Evolutionary conservation across 2,797 vertebrate species (phyloP).

Genomic region (Characodon lateralis): DNA sequence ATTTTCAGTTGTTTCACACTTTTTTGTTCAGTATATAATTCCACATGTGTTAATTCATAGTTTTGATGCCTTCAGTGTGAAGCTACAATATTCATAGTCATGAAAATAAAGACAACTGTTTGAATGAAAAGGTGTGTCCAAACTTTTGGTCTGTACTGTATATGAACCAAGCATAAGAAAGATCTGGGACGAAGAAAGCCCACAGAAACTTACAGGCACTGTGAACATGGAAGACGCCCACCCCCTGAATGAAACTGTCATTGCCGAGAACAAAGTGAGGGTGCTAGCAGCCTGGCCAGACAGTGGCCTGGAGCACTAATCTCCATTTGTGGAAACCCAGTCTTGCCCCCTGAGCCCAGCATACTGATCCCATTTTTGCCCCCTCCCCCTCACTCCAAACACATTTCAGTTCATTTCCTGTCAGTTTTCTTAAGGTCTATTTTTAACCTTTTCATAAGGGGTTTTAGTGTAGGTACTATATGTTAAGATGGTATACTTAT

Average conservation of each 20-base stretch:
- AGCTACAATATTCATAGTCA: too few relatives aligned
- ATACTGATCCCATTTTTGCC: conserved; percentile 24
- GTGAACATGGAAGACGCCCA: conserved; percentile 53
- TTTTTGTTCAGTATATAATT: too few relatives aligned
- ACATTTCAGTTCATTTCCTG: conserved; percentile 13
- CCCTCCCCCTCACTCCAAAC: conserved; percentile 12
- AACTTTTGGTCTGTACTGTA: too few relatives aligned
- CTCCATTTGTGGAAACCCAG: conserved; percentile 63
- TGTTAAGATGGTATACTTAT: not conserved
- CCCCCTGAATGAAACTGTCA: conserved; percentile 69
- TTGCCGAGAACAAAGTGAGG: conserved; percentile 72
- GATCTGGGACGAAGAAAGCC: conserved; percentile 42
- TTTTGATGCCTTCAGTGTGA: too few relatives aligned
- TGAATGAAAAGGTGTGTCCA: too few relatives aligned
- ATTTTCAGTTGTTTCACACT: too few relatives aligned
- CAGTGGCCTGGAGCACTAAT: conserved; percentile 60
- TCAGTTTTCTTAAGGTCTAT: conserved; percentile 23
- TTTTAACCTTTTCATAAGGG: conserved; percentile 27
- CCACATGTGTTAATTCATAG: too few relatives aligned
- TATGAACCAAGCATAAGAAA: conserved; percentile 36
- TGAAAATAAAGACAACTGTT: too few relatives aligned
- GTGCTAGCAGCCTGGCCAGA: conserved; percentile 60
- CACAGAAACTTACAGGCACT: conserved; percentile 37
- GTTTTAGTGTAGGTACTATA: conserved; percentile 24
- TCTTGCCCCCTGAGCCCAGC: conserved; percentile 33